Percentiles rank a stretch among this genome's conserved stretches.
phyloP scores from a whole-genome alignment of 2,888 invertebrate species.

The Conomelus anceps region DNA sequence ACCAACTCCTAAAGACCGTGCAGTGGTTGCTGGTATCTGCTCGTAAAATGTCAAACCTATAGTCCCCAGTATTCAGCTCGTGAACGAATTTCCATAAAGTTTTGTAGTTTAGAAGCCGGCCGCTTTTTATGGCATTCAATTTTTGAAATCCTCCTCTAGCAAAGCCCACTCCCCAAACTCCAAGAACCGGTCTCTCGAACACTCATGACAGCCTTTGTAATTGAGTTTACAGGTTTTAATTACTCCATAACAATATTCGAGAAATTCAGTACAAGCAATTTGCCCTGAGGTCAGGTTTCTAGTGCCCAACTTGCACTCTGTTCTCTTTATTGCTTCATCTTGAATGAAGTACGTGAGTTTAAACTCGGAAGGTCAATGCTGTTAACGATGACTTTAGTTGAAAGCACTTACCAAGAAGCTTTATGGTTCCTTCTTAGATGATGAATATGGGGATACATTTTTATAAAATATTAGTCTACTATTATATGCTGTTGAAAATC shows the following conservation, averaged over 20 bases:
- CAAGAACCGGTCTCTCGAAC: neutral
- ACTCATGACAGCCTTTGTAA: neutral
- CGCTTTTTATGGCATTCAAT: neutral
- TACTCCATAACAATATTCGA: neutral
- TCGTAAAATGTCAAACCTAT: neutral
- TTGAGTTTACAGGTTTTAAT: neutral
- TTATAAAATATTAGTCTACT: neutral
- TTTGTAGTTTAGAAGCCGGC: neutral
- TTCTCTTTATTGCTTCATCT: neutral
- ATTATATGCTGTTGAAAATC: too few relatives aligned
- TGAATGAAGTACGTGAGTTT: neutral
- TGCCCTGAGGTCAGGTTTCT: neutral
- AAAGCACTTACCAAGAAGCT: neutral
- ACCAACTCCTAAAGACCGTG: neutral
- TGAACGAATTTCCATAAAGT: neutral
- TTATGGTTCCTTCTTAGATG: neutral
- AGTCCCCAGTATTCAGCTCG: neutral
- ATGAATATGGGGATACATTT: neutral
- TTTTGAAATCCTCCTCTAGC: neutral
- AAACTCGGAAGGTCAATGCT: neutral
- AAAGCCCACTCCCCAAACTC: neutral
- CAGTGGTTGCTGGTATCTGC: neutral
- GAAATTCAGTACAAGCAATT: neutral
- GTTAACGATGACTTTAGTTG: neutral
- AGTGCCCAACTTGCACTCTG: neutral